phyloP scores from a whole-genome alignment of 1,140 invertebrate genomes.

The Platorchestia sp. region DNA sequence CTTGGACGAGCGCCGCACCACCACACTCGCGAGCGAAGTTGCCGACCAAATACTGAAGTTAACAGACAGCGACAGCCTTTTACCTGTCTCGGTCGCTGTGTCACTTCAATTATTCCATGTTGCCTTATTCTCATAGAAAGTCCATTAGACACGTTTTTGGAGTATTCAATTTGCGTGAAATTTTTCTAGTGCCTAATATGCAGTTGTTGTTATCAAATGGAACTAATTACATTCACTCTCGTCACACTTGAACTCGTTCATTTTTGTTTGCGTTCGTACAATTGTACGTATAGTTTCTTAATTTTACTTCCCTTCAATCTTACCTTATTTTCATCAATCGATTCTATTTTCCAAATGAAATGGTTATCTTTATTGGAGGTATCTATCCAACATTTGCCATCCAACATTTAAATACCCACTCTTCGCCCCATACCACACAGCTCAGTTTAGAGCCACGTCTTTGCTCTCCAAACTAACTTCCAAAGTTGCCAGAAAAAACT shows the following conservation, averaged over 20 bases:
- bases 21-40: neutral
- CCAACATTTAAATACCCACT: neutral
- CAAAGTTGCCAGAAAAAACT: neutral
- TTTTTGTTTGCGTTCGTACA: neutral
- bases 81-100: neutral
- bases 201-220: neutral
- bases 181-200: neutral
- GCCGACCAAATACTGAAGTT: neutral
- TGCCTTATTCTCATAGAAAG: neutral
- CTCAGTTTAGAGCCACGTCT: neutral
- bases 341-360: neutral
- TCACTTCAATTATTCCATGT: neutral
- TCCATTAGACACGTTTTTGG: neutral
- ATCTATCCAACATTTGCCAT: neutral
- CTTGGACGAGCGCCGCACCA: too few relatives aligned
- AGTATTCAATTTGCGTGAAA: neutral
- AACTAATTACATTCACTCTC: neutral
- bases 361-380: neutral
- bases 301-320: neutral
- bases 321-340: neutral
- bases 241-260: neutral
- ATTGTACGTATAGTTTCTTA: neutral
- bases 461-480: too few relatives aligned
- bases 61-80: neutral
- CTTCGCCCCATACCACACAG: neutral